Conservation (phyloP, 1,140 invertebrate genomes). For the Akabosia matsudoensis region DNA sequence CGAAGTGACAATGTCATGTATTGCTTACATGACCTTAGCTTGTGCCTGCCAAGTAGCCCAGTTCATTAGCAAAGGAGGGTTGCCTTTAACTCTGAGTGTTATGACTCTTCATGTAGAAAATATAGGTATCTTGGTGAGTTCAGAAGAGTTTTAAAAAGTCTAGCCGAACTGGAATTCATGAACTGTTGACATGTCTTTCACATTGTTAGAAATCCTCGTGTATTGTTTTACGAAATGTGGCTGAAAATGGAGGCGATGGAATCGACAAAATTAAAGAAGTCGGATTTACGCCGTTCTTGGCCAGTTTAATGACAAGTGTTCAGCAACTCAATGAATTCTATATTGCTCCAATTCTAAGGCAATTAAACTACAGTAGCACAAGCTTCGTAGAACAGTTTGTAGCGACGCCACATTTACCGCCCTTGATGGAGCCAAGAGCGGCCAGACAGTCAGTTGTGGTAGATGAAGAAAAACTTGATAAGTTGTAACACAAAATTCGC, state of each 20-base stretch:
- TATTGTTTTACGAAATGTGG: background rate
- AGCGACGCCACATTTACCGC: background rate
- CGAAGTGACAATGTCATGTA: background rate
- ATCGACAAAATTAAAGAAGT: background rate
- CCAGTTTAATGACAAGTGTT: background rate
- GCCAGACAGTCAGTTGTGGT: background rate
- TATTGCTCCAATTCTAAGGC: background rate
- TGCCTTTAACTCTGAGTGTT: background rate
- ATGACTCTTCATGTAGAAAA: background rate
- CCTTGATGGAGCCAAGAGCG: background rate
- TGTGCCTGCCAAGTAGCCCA: background rate
- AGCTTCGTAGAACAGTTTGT: background rate
- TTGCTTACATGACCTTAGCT: background rate
- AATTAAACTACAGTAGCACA: background rate
- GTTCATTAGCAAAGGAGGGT: background rate
- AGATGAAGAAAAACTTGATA: background rate
- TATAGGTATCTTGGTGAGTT: background rate
- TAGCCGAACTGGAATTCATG: background rate
- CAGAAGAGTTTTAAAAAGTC: background rate
- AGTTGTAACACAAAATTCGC: background rate
- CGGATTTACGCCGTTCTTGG: background rate
- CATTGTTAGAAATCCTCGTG: conserved; percentile 5
- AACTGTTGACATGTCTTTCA: background rate
- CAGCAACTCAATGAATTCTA: background rate
- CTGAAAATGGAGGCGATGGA: background rate